Evolutionary conservation across 2,113 vertebrate species (phyloP).

Genomic region (Nothoprocta perdicaria): DNA sequence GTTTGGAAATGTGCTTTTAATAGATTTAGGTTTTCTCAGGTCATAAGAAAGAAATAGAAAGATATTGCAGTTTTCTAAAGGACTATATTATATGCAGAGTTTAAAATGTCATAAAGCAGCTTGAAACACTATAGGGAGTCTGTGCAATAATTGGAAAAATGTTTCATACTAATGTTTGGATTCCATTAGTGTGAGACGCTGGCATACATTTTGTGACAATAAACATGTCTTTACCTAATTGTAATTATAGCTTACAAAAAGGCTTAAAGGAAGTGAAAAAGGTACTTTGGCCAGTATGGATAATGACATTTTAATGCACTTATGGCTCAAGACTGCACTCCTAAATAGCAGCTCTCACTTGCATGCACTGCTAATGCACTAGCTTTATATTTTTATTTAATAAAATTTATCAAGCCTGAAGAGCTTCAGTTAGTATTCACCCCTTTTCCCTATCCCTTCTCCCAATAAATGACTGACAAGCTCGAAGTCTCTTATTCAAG

Average conservation of each 20-base stretch:
- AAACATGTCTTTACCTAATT: slow-evolving; percentile 62
- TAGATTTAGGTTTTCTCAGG: slow-evolving; percentile 69
- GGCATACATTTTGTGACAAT: slow-evolving; percentile 64
- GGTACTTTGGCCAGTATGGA: slow-evolving; percentile 11
- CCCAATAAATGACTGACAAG: background rate
- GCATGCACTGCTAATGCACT: background rate
- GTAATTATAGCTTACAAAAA: slow-evolving; percentile 66
- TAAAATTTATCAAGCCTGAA: background rate
- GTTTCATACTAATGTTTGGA: slow-evolving; percentile 74
- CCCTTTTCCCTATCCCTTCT: background rate
- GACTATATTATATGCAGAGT: slow-evolving; percentile 82
- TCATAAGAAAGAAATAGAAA: slow-evolving; percentile 63
- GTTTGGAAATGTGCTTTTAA: slow-evolving; percentile 72
- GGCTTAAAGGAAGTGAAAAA: slow-evolving; percentile 30
- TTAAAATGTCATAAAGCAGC: slow-evolving; percentile 86
- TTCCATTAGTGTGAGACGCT: slow-evolving; percentile 63
- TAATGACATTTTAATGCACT: slow-evolving; percentile 60
- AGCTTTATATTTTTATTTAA: background rate
- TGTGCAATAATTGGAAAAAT: slow-evolving; percentile 74
- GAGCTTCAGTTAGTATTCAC: background rate
- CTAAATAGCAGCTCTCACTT: background rate
- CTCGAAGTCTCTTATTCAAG: background rate
- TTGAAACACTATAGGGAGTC: slow-evolving; percentile 76
- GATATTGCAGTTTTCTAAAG: slow-evolving; percentile 63
- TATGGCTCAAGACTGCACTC: background rate